phyloP scores from a whole-genome alignment of 1,140 invertebrate genomes.

The Hylyphantes graminicola region DNA sequence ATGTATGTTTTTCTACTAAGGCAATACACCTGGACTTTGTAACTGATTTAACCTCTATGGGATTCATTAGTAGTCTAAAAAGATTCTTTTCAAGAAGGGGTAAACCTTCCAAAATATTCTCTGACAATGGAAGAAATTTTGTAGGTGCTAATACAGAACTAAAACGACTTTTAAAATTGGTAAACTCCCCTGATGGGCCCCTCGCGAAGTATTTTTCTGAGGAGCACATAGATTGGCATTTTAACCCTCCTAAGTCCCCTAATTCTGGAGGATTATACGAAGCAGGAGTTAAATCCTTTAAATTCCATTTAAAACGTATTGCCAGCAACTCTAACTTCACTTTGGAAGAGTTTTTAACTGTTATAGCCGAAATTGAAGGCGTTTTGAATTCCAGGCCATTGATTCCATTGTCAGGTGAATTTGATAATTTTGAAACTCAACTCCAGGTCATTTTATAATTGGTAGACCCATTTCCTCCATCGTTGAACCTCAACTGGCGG shows the following conservation, averaged over 20 bases:
- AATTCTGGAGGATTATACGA: neutral
- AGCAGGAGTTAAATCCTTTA: too few species aligned
- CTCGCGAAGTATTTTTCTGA: neutral
- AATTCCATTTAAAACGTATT: too few species aligned
- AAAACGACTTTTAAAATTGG: neutral
- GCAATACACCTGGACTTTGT: slow-evolving; percentile 7
- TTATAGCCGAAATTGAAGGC: too few species aligned
- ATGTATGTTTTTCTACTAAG: neutral
- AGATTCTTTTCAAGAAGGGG: neutral
- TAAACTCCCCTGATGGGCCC: neutral
- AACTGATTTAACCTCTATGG: neutral
- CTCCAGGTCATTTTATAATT: too few species aligned
- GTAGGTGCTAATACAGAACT: neutral
- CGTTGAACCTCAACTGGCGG: too few species aligned
- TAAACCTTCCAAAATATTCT: neutral
- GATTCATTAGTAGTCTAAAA: neutral
- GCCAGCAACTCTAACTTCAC: too few species aligned
- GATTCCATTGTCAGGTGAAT: too few species aligned
- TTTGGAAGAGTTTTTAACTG: too few species aligned
- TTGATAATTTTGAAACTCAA: too few species aligned
- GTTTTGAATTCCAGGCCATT: too few species aligned
- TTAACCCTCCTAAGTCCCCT: neutral
- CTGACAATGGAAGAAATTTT: slow-evolving; percentile 2
- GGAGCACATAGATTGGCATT: neutral
- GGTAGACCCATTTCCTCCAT: too few species aligned